phyloP scores from a whole-genome alignment of 2,888 invertebrate species.

The Cerastis rubricosa region DNA sequence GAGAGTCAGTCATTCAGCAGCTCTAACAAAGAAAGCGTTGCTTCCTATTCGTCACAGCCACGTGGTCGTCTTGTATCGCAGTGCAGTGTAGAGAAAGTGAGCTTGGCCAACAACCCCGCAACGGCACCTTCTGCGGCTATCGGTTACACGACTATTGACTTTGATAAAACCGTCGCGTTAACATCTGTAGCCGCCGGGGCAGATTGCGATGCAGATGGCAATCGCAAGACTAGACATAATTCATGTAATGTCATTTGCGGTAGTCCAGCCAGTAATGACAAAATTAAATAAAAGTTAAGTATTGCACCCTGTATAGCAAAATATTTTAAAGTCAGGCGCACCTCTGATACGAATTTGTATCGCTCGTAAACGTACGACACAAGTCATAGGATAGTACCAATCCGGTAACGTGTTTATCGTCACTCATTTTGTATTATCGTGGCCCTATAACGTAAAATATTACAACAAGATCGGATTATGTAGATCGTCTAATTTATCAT shows the following conservation, averaged over 20 bases:
- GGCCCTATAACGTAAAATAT: background rate
- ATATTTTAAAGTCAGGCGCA: slow-evolving; percentile 31
- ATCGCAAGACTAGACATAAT: slow-evolving; percentile 95
- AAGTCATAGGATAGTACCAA: background rate
- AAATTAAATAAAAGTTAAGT: slow-evolving; percentile 69
- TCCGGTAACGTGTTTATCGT: background rate
- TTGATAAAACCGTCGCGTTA: slow-evolving; percentile 97
- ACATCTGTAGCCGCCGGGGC: slow-evolving; percentile 94
- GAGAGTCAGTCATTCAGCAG: slow-evolving; percentile 80
- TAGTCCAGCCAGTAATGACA: slow-evolving; percentile 82
- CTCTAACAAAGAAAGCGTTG: slow-evolving; percentile 80
- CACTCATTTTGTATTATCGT: background rate
- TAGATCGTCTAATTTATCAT: background rate
- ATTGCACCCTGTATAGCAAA: slow-evolving; percentile 26
- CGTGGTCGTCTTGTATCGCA: slow-evolving; percentile 81
- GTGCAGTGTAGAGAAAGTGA: slow-evolving; percentile 78
- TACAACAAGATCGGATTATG: background rate
- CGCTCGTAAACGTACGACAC: slow-evolving; percentile 1
- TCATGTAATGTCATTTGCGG: slow-evolving; percentile 92
- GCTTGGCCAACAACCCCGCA: slow-evolving; percentile 28
- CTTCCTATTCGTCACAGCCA: slow-evolving; percentile 78
- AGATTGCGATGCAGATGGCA: slow-evolving; percentile 93
- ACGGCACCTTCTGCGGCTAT: slow-evolving; percentile 90
- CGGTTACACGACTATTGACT: slow-evolving; percentile 98
- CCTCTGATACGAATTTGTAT: slow-evolving; percentile 25